A percentile compares a stretch with the other conserved stretches of the same genome.
These are phyloP conservation scores for Nephrotoma flavescens DNA, from an alignment of 2,888 invertebrate species.

Conservation along the genomic window DNA sequence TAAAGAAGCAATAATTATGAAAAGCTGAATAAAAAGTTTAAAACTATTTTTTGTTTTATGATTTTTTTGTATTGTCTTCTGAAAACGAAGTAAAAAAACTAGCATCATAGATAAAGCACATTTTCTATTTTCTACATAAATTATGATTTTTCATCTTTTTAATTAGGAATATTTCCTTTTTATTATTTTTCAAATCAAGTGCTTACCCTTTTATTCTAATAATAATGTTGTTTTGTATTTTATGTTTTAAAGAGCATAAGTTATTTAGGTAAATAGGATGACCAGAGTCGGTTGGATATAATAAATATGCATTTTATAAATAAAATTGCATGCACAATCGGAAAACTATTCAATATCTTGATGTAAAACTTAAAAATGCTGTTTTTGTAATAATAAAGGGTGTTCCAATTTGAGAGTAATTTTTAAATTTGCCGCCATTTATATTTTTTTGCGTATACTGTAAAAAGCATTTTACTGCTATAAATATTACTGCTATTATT, in stretches of 20 bases:
- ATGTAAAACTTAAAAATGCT: too few species aligned
- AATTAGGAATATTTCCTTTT: background rate
- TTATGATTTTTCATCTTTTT: background rate
- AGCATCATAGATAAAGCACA: background rate
- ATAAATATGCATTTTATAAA: too few species aligned
- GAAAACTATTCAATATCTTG: too few species aligned
- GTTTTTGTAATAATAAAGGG: too few species aligned
- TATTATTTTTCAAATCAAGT: background rate
- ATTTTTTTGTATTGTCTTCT: background rate
- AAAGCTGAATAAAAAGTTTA: background rate
- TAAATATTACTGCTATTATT: too few species aligned
- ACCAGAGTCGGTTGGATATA: too few species aligned
- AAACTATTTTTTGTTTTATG: background rate
- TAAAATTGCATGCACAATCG: too few species aligned
- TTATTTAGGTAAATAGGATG: background rate
- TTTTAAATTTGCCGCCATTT: too few species aligned
- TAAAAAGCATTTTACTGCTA: too few species aligned
- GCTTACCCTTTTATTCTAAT: background rate
- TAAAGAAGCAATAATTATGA: background rate
- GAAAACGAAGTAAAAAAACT: background rate
- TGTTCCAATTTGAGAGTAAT: too few species aligned
- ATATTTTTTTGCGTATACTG: too few species aligned
- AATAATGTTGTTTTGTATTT: background rate
- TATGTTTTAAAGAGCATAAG: background rate
- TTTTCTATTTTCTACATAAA: background rate